These are phyloP conservation scores for Sebastes goodei DNA, from an alignment of 2,797 vertebrate genomes.

Conservation along the genomic window DNA sequence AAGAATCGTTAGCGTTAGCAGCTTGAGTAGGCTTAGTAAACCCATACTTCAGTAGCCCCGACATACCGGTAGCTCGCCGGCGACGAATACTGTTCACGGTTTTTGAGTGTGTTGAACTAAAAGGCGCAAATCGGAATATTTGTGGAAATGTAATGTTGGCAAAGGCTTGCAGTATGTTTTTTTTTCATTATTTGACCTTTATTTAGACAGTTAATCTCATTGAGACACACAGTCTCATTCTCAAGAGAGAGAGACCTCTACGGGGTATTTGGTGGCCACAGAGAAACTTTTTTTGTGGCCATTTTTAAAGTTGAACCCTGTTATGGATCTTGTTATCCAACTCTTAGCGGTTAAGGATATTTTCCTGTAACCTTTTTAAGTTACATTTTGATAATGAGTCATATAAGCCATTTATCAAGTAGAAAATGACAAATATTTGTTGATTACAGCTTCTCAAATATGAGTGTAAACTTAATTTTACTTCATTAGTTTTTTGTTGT, in stretches of 20 bases:
- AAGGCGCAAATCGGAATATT: too few species aligned
- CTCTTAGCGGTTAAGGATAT: neutral
- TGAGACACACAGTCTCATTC: too few species aligned
- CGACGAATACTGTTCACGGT: accelerated
- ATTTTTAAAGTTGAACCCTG: neutral
- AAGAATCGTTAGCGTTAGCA: neutral
- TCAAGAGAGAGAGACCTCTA: neutral
- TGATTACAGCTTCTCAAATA: neutral
- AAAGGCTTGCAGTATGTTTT: too few species aligned
- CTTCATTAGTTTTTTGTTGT: neutral
- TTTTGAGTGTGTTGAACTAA: neutral
- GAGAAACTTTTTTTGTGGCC: neutral
- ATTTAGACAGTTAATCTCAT: too few species aligned
- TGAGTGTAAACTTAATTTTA: neutral
- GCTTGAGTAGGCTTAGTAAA: neutral
- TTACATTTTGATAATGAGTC: neutral
- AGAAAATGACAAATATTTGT: neutral
- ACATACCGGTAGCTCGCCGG: neutral
- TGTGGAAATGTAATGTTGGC: too few species aligned
- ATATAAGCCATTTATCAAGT: neutral
- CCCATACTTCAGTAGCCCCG: neutral
- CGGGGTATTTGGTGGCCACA: neutral
- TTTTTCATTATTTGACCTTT: too few species aligned
- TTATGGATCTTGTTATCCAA: neutral
- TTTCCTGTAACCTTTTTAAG: neutral